Evolutionary conservation across 2,113 vertebrate genomes (phyloP).

Genomic region (Sterrhoptilus dennistouni): DNA sequence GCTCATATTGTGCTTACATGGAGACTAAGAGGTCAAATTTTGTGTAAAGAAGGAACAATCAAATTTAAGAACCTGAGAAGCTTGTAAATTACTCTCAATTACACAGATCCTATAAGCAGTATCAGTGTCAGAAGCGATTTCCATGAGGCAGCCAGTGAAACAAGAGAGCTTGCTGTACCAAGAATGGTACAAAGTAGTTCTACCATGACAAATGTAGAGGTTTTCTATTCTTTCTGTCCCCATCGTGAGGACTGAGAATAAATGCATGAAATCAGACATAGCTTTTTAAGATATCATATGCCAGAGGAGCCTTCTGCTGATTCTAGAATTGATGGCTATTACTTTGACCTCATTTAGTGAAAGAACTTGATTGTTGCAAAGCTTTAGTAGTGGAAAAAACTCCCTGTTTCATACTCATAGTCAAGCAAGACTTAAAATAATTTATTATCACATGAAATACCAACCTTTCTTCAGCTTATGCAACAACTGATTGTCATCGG

Average conservation of each 20-base stretch:
- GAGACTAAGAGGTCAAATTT: not conserved
- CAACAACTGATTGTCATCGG: not conserved
- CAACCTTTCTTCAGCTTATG: not conserved
- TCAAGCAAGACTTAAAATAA: not conserved
- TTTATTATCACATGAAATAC: not conserved
- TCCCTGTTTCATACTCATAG: not conserved
- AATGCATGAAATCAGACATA: not conserved
- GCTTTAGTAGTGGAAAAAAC: not conserved
- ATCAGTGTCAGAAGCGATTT: conserved; percentile 19
- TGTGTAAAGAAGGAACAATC: not conserved
- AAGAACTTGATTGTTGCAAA: not conserved
- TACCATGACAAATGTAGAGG: not conserved
- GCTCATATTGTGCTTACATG: not conserved
- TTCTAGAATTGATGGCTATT: not conserved
- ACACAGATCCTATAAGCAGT: not conserved
- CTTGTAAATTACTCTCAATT: conserved; percentile 59
- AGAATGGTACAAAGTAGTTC: not conserved
- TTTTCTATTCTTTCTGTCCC: conserved; percentile 26
- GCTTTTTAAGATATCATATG: conserved; percentile 10
- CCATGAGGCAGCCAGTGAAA: conserved; percentile 9
- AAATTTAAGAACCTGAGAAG: conserved; percentile 30
- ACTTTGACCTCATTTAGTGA: not conserved
- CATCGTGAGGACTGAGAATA: not conserved
- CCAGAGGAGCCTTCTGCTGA: not conserved
- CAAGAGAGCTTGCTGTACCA: not conserved